Evolutionary conservation across 2,113 vertebrate species (phyloP), one percentile per base, ranked within the genome.

Genomic region (Zosterops hypoxanthus): DNA sequence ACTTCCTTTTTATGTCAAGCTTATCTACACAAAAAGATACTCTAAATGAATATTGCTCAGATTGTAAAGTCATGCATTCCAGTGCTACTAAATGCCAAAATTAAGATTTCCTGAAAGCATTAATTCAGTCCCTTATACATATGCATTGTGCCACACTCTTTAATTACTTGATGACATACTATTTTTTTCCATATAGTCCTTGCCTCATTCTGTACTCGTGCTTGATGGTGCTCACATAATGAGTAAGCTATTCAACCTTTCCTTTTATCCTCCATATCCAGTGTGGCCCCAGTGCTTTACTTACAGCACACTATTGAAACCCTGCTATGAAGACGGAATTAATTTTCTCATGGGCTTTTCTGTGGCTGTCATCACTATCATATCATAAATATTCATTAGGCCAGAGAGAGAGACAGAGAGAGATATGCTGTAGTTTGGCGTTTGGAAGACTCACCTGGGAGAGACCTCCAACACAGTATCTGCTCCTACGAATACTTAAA

Each of bases 331-430:
- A 95, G 91, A 56, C 0, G 2, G 94, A 92, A 93, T 86, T 93
- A 34, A 73, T 96, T 93, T 90, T 88, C 86, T 95, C 76, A 18
- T 78, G 80, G 80, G 86, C 22, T 95, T 95, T 86, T 93, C 76
- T 83, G 26, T 71, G 64, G 34, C 34, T 88, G 60, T 81, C 76
- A 81, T 88, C 88, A 73, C 86, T 73, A 78, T 88, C 71, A 50
- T 77, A 90, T 63, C 86, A 94, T 92, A 93, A 94, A 93, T 96
- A 94, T 93, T 96, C 77, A 95, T 95, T 92, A 92, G 44, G 28
- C 66, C 17, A 53, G 77, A 86, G 77, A 72, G 31, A 63, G 31
- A 86, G 33, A 88, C 22, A 63, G 22, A 36, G 33, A 81, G 36
- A 83, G 21, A 91, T 16, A 55, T 36, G 33, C 41, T 71, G 78